Percentiles rank a stretch among this genome's conserved stretches.
Evolutionary conservation across 2,888 invertebrate species (phyloP).

Genomic region (Drosophila formosana): DNA sequence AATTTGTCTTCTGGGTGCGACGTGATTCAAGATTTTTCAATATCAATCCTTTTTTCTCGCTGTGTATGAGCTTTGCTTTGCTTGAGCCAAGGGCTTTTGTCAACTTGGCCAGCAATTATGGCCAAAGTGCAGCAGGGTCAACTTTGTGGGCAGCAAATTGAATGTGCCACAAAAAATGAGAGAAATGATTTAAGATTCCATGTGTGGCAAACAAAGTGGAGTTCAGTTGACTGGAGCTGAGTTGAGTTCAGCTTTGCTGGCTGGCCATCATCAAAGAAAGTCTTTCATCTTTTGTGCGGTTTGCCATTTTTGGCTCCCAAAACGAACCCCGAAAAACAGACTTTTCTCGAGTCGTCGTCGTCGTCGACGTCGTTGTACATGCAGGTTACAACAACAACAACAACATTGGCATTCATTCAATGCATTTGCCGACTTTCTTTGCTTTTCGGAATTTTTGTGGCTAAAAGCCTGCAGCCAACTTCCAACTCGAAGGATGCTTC

Average conservation of each 20-base stretch:
- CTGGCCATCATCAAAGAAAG: slow-evolving; percentile 41
- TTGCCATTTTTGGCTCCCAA: slow-evolving; percentile 12
- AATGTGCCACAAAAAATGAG: slow-evolving; percentile 55
- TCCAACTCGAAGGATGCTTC: slow-evolving; percentile 6
- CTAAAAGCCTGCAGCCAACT: slow-evolving; percentile 41
- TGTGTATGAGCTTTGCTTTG: slow-evolving; percentile 1
- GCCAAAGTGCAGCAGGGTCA: slow-evolving; percentile 36
- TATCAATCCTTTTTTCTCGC: no score
- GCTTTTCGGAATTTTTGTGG: slow-evolving; percentile 64
- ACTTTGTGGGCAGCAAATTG: slow-evolving; percentile 51
- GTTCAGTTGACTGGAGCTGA: neutral
- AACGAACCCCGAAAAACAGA: slow-evolving; percentile 22
- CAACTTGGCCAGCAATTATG: slow-evolving; percentile 19
- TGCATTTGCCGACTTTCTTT: slow-evolving; percentile 56
- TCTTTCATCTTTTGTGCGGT: slow-evolving; percentile 74
- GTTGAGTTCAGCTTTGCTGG: slow-evolving; percentile 4
- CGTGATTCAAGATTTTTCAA: no score
- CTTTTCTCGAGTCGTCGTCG: slow-evolving; percentile 8
- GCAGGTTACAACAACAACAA: slow-evolving; percentile 39
- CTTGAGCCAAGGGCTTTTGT: neutral
- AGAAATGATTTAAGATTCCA: neutral
- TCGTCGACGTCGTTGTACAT: slow-evolving; percentile 15
- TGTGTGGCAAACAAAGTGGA: neutral
- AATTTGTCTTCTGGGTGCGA: no score
- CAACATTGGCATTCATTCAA: slow-evolving; percentile 17